Conservation (phyloP, 2,797 vertebrate species). For the Poecilia velifera region DNA sequence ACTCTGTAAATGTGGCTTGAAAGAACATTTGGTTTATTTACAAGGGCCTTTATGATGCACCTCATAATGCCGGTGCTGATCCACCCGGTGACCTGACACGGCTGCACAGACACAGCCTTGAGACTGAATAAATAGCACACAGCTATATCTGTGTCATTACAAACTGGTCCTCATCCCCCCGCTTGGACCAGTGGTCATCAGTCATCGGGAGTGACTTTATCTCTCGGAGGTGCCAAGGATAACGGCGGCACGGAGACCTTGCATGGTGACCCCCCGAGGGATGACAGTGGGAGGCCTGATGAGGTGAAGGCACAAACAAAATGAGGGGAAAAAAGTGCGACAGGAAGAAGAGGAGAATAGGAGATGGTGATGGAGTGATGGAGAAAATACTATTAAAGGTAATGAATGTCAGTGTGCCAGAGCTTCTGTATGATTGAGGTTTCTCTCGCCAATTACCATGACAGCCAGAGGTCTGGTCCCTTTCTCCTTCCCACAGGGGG, state of each 20-base stretch:
- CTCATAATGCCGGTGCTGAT: constrained; percentile 58
- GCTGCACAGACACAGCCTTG: constrained; percentile 67
- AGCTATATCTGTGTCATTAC: constrained; percentile 63
- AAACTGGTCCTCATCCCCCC: constrained; percentile 59
- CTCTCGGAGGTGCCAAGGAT: constrained; percentile 71
- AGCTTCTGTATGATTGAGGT: constrained; percentile 70
- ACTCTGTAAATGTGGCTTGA: constrained; percentile 27
- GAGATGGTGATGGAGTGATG: constrained; percentile 55
- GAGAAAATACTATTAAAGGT: constrained; percentile 72
- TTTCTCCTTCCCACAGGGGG: constrained; percentile 57
- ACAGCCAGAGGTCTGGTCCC: constrained; percentile 67
- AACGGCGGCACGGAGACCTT: constrained; percentile 57
- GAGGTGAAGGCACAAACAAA: constrained; percentile 54
- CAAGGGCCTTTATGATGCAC: constrained; percentile 71
- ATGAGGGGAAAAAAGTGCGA: constrained; percentile 22
- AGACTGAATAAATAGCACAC: constrained; percentile 59
- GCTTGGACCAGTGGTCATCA: constrained; percentile 59
- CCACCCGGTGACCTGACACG: constrained; percentile 59
- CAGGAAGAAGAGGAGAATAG: constrained; percentile 12
- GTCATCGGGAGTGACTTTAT: constrained; percentile 74
- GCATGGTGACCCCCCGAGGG: constrained; percentile 45
- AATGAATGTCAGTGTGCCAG: constrained; percentile 77
- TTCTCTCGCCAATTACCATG: constrained; percentile 77
- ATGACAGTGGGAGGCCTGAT: constrained; percentile 42
- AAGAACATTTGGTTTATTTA: constrained; percentile 72